Conservation (phyloP, 2,888 invertebrate genomes). For the Cryptophagus acutangulus region DNA sequence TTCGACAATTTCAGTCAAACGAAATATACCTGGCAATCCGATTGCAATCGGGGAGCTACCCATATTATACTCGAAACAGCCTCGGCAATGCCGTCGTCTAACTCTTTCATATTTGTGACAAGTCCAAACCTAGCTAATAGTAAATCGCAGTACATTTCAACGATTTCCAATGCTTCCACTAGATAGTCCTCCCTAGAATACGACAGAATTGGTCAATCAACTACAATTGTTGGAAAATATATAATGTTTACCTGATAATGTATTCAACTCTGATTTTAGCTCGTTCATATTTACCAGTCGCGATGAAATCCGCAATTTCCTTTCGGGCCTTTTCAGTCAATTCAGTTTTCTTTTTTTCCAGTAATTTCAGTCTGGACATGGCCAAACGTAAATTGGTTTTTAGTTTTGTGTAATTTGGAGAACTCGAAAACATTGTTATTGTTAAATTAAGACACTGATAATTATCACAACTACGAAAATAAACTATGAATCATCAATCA, state of each 20-base stretch:
- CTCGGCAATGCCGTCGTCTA: conserved; percentile 94
- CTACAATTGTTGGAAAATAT: conserved; percentile 4
- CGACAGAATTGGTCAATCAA: background rate
- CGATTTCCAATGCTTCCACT: conserved; percentile 98
- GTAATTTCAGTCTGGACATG: conserved; percentile 86
- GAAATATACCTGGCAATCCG: conserved; percentile 65
- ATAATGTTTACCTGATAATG: conserved; percentile 69
- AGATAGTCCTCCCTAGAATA: conserved; percentile 89
- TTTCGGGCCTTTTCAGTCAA: conserved; percentile 90
- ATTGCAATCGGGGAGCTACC: conserved; percentile 90
- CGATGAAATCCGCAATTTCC: conserved; percentile 96
- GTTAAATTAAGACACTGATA: too few species aligned
- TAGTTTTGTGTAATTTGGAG: conserved; percentile 89
- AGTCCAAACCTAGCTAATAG: conserved; percentile 93
- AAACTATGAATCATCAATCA: too few species aligned
- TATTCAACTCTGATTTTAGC: conserved; percentile 98
- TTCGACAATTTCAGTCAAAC: too few species aligned
- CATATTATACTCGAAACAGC: conserved; percentile 95
- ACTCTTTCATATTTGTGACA: conserved; percentile 92
- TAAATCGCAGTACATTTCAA: conserved; percentile 99
- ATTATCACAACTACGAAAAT: too few species aligned
- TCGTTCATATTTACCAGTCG: conserved; percentile 76
- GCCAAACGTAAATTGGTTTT: conserved; percentile 94
- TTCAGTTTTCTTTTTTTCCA: conserved; percentile 98
- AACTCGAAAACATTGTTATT: conserved; percentile 76